Conservation (phyloP, 2,113 vertebrate species). For the Dryoscopus gambensis region DNA sequence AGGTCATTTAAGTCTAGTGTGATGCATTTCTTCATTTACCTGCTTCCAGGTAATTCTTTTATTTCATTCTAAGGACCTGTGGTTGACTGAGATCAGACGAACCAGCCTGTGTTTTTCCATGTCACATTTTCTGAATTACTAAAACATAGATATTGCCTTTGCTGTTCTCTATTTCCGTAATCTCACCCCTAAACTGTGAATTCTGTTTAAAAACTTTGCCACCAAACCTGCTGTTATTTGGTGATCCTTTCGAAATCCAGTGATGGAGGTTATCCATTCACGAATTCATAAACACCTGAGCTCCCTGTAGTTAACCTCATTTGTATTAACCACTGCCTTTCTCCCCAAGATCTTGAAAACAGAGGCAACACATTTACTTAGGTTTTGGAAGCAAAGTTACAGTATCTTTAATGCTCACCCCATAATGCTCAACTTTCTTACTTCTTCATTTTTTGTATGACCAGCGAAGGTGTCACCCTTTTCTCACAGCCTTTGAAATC, state of each 20-base stretch:
- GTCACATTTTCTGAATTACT: background rate
- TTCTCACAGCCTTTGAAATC: background rate
- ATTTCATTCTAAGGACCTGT: background rate
- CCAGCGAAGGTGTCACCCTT: background rate
- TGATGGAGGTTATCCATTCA: background rate
- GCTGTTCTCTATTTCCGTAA: background rate
- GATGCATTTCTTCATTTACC: background rate
- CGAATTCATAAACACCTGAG: background rate
- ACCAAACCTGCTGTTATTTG: background rate
- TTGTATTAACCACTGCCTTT: background rate
- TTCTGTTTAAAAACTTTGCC: background rate
- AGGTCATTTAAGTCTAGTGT: background rate
- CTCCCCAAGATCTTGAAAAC: background rate
- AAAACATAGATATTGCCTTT: background rate
- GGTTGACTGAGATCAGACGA: background rate
- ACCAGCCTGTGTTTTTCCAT: background rate
- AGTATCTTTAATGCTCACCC: background rate
- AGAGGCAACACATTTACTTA: background rate
- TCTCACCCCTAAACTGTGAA: background rate
- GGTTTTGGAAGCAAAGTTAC: background rate
- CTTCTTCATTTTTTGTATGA: background rate
- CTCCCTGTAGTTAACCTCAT: background rate
- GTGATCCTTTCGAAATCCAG: background rate
- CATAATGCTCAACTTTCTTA: background rate
- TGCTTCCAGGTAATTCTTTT: background rate